phyloP scores from a whole-genome alignment of 2,797 vertebrate genomes.

The Arnoldichthys spilopterus region DNA sequence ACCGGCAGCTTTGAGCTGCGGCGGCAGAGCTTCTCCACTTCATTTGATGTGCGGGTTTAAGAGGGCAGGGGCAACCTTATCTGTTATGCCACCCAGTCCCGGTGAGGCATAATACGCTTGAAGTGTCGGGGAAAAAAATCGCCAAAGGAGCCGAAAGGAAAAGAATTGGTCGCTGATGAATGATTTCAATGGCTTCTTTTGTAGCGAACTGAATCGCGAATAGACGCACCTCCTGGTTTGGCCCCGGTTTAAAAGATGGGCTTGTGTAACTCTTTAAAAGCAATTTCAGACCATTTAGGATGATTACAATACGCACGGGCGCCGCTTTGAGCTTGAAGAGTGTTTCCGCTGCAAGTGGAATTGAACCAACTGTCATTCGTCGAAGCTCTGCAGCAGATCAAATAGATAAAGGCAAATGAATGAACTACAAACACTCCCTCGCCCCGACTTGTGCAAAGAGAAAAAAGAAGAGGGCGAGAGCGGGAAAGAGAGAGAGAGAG shows the following conservation, averaged over 20 bases:
- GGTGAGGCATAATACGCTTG: slow-evolving; percentile 20
- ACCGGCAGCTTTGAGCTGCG: not conserved
- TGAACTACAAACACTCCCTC: slow-evolving; percentile 18
- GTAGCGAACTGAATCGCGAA: slow-evolving; percentile 14
- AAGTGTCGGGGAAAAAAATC: slow-evolving; percentile 18
- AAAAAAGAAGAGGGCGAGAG: too few relatives aligned
- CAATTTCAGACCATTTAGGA: slow-evolving; percentile 35
- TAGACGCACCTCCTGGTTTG: slow-evolving; percentile 26
- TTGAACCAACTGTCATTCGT: slow-evolving; percentile 29
- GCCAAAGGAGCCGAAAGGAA: not conserved
- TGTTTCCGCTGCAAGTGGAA: slow-evolving; percentile 15
- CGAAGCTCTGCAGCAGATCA: slow-evolving; percentile 23
- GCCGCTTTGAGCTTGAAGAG: slow-evolving; percentile 7
- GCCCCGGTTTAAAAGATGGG: slow-evolving; percentile 20
- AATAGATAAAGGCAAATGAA: slow-evolving; percentile 35
- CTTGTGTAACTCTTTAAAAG: slow-evolving; percentile 40
- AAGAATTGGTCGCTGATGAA: slow-evolving; percentile 32
- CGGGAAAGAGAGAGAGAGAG: not conserved
- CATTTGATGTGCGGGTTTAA: slow-evolving; percentile 17
- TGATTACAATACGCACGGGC: slow-evolving; percentile 24
- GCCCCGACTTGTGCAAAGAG: not conserved
- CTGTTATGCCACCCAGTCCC: slow-evolving; percentile 8
- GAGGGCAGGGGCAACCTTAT: slow-evolving; percentile 9
- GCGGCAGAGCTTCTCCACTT: slow-evolving; percentile 23
- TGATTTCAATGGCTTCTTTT: slow-evolving; percentile 39